Evolutionary conservation across 2,888 invertebrate genomes (phyloP), one percentile per base, ranked within the genome.

Genomic region (Cordilura impudica): DNA sequence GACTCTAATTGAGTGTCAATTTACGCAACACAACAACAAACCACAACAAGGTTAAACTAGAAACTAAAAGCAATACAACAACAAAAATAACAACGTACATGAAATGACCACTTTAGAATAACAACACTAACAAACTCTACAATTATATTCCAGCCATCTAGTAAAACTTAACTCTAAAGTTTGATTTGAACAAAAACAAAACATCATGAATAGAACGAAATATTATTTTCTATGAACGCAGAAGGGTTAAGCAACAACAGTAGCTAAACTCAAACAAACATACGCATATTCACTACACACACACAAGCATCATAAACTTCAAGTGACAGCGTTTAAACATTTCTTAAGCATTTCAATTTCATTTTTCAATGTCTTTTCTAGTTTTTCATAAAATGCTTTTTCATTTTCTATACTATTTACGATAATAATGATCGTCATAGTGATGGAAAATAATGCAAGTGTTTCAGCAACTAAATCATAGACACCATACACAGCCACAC

Each of bases 1-100:
- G 85, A 85, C 84, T 86, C 86, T 87, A 87, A 87, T 87, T 87
- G 86, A 87, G 81, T 78, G 80, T 78, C 82, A 81, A 81, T 80
- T 79, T 75, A 71, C 75, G 72, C 79, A 81, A 71, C 67, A 70
- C 79, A 76, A 76, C 66, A n/a, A 78, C 65, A 69, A 56, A 73
- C 69, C 63, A 63, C 65, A 71, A 77, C 72, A 73, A 61, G 54
- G 73, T 65, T 72, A 31, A 53, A 72, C 71, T 63, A 39, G 35
- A 53, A 65, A 73, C 63, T 49, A 23, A 35, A 65, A 35, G 12
- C 12, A 35, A n/a, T n/a, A 39, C 10, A 39, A n/a, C 35, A 4
- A 12, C 12, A 39, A 39, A 39, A 39, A n/a, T n/a, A n/a, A n/a
- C n/a, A n/a, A n/a, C n/a, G 3, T 2, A 39, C 35, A 39, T n/a